Conservation (phyloP, 2,113 vertebrate species). For the Genyomyrus donnyi region DNA sequence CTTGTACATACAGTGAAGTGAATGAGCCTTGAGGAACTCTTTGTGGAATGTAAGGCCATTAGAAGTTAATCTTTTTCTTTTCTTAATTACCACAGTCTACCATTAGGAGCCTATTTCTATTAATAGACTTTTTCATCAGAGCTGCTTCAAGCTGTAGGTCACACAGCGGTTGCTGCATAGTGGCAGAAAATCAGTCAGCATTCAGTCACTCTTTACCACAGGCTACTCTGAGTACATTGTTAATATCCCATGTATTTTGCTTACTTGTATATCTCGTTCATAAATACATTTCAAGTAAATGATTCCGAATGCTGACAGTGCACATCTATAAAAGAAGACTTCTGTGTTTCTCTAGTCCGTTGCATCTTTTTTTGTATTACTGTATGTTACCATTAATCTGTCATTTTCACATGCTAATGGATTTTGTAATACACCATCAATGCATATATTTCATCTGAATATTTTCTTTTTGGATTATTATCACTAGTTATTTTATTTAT, state of each 20-base stretch:
- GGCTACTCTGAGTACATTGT: not conserved
- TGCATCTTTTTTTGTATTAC: not conserved
- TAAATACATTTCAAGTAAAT: not conserved
- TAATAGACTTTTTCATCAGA: slow-evolving; percentile 8
- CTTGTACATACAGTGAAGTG: slow-evolving; percentile 19
- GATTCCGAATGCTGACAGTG: not conserved
- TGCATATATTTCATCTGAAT: not conserved
- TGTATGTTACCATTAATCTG: not conserved
- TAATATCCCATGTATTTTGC: not conserved
- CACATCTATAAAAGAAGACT: not conserved
- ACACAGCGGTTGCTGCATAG: slow-evolving; percentile 16
- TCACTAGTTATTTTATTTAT: not conserved
- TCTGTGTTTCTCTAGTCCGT: not conserved
- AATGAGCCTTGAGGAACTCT: slow-evolving; percentile 40
- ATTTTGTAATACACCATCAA: not conserved
- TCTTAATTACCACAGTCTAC: slow-evolving; percentile 33
- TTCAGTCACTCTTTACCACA: not conserved
- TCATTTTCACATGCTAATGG: not conserved
- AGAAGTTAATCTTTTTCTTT: slow-evolving; percentile 33
- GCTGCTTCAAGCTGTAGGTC: slow-evolving; percentile 14
- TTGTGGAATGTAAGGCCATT: slow-evolving; percentile 30
- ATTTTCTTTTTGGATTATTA: not conserved
- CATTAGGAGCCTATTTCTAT: slow-evolving; percentile 8
- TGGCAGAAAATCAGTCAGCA: not conserved
- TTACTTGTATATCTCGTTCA: not conserved